Conservation (phyloP, 2,113 vertebrate species). For the Apteryx mantelli region DNA sequence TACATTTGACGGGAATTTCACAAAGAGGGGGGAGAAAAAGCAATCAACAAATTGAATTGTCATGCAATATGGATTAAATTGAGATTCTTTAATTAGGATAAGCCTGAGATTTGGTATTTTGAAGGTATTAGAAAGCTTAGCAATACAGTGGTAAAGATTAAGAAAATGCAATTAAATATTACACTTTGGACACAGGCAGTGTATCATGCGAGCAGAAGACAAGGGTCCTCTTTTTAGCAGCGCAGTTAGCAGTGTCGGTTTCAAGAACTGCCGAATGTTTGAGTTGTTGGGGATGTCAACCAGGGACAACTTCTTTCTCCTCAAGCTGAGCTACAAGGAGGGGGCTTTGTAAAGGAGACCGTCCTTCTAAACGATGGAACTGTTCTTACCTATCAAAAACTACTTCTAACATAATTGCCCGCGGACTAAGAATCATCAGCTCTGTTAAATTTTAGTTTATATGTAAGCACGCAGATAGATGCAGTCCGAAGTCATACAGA, state of each 20-base stretch:
- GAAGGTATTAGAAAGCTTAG: slow-evolving; percentile 90
- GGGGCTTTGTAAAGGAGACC: neutral
- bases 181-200: slow-evolving; percentile 76
- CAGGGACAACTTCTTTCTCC: slow-evolving; percentile 26
- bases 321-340: neutral
- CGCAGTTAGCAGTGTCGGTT: neutral
- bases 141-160: slow-evolving; percentile 87
- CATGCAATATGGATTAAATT: slow-evolving; percentile 98
- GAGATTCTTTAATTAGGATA: slow-evolving; percentile 98
- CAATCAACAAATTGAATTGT: slow-evolving; percentile 99
- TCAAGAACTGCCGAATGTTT: slow-evolving; percentile 36
- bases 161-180: slow-evolving; percentile 87
- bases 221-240: slow-evolving; percentile 62
- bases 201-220: slow-evolving; percentile 57
- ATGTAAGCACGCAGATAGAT: neutral
- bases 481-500: neutral
- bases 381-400: neutral
- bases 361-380: neutral
- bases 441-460: neutral
- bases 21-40: slow-evolving; percentile 84
- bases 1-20: slow-evolving; percentile 96
- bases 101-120: slow-evolving; percentile 89
- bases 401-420: neutral
- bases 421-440: neutral
- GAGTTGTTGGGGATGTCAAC: neutral